A percentile compares a stretch with the other conserved stretches of the same genome.
Conservation (phyloP, 2,888 invertebrate genomes). For the Scaptomyza flava region DNA sequence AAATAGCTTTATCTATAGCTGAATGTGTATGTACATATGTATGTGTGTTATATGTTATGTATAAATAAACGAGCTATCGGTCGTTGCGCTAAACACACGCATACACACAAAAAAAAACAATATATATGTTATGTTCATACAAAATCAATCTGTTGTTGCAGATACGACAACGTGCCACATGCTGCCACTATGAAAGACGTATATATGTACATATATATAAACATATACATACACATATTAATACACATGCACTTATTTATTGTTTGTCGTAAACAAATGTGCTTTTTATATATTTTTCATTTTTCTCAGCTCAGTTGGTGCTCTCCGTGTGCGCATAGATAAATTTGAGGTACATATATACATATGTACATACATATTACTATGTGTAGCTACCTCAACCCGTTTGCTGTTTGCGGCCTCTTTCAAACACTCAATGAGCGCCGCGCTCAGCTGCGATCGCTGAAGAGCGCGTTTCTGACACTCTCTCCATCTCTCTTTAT, state of each 20-base stretch:
- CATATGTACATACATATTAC: conserved; percentile 11
- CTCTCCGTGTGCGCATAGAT: conserved; percentile 6
- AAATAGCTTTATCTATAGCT: conserved; percentile 19
- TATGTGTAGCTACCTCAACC: conserved; percentile 32
- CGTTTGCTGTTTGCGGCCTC: conserved; percentile 25
- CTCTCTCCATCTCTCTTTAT: neutral
- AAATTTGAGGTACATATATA: neutral
- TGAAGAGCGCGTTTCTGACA: conserved; percentile 6
- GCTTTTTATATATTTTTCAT: conserved; percentile 35
- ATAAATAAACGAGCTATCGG: conserved; percentile 38
- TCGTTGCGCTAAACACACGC: conserved; percentile 50
- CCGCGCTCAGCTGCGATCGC: conserved; percentile 34
- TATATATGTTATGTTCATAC: neutral
- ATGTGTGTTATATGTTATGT: neutral
- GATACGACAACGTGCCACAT: conserved; percentile 57
- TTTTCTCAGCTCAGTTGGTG: conserved; percentile 24
- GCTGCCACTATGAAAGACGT: conserved; percentile 18
- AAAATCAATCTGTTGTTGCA: conserved; percentile 55
- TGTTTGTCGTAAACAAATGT: conserved; percentile 68
- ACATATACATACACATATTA: neutral
- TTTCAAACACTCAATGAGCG: conserved; percentile 8
- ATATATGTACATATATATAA: neutral
- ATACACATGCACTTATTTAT: conserved; percentile 48
- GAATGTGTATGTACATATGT: neutral
- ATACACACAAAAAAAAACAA: conserved; percentile 2